Base-by-base conservation (phyloP, 1,140 invertebrate genomes). In the Leptinotarsa defecta region DNA sequence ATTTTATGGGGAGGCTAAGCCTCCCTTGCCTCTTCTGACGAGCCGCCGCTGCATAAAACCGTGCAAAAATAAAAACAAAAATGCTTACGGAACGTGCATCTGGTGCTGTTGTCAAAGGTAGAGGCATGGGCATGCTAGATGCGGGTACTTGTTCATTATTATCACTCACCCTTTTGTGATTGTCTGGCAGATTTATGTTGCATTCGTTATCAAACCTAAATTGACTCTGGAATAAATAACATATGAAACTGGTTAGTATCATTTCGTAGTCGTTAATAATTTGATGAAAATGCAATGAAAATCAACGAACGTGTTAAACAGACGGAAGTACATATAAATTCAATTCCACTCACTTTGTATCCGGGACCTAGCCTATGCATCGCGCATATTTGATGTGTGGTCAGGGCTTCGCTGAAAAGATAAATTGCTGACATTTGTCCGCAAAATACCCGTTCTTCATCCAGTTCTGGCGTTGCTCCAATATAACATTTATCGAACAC, bases 391-490 rank as follows among this genome's bases (percentile, higher is more conserved):
- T 98, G 97, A 88, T 98, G 96, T 48, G 97, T 96, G 67, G 94
- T 95, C 72, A 99, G 89, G 4, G 98, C 95, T 88, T 99, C 97
- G 81, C 96, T 96, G 87, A 99, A 99, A 72, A 99, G 88, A 88
- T 99, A 99, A 79, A 99, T 95, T 13, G 98, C 97, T 22, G 97
- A 97, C 96, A 99, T 98, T 90, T 99, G 98, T 57, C 98, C 98
- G 88, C 97, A 99, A 88, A 99, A 99, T 78, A 99, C 95, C 75
- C 97, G 91, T 86, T 97, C 95, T 86, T 99, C 97, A 83, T 97
- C 95, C 83, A 98, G 85, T 88, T 99, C 97, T 13, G 95, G 94
- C 13, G 95, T 97, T 52, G 96, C 95, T 67, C 98, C 98, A 83
- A 99, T 98, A 87, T 96, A 99, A 88, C 98, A 99, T 86, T 99